Base-by-base conservation (phyloP, 2,797 vertebrate species). In the Parauchenoglanis ngamensis region DNA sequence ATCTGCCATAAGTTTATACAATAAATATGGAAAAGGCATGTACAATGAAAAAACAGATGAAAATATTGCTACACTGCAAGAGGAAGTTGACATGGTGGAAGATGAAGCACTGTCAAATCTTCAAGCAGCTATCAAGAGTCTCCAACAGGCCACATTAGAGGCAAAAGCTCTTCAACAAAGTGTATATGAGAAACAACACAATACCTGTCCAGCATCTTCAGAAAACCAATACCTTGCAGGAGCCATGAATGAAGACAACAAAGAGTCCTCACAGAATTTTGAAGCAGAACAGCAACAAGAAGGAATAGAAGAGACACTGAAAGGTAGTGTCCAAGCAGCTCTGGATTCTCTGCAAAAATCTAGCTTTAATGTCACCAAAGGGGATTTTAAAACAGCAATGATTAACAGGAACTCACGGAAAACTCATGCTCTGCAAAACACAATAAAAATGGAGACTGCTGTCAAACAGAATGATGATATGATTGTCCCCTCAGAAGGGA, bases 321-420 rank as follows among this genome's bases (percentile, higher is more conserved):
- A 92, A 81, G 96, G 95, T 92, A 94, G 95, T 92, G 90, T 96
- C 87, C 94, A 96, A 93, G 95, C 94, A 86, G 93, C 97, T 0
- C 92, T 97, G 86, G 93, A 96, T 87, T 96, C 96, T 0, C 93
- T 97, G 87, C 96, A 95, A 87, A 97, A 94, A 89, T 97, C 95
- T 40, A 96, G 95, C 56, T 85, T 98, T 90, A 97, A 97, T 94
- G 93, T 97, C 81, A 92, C 94, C 86, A 95, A 93, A 92, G 97
- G 97, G 80, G 96, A 96, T 91, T 97, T 97, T 94, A 97, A 92
- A 94, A 95, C 96, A 1, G 96, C 97, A 85, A 97, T 98, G 96
- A 96, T 97, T 92, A 97, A 97, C 94, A 96, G 93, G 91, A 96
- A 96, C 83, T 94, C 94, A 85, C 92, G 94, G 86, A 96, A 95